Base-by-base conservation (phyloP, 1,140 invertebrate genomes). In the Zaprionus capensis region DNA sequence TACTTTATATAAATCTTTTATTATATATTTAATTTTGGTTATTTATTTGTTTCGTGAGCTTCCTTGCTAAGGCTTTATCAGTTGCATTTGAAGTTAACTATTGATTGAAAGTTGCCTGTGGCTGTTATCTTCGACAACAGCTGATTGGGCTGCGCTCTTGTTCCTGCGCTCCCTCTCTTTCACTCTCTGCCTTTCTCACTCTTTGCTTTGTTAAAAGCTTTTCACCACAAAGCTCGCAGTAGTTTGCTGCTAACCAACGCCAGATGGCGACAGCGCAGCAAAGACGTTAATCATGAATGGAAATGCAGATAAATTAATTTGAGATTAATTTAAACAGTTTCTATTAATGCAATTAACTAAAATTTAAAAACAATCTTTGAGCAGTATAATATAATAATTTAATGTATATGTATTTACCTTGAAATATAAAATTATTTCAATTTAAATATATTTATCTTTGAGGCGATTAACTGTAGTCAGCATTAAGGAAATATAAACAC, bases 151-250 rank as follows among this genome's bases (percentile, higher is more conserved):
- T 20, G 20, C 62, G 41, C 22, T 44, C 41, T 26, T 11, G 36
- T n/a, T 46, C n/a, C 3, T n/a, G n/a, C 41, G 2, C n/a, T 46
- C n/a, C 7, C n/a, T 28, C 65, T 20, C 22, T 22, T 0, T 22
- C n/a, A n/a, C 22, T 22, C 1, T 65, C 59, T 68, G 4, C 2
- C 26, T 28, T 7, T 7, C 26, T 31, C 28, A n/a, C 41, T 44
- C 41, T 46, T 17, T 3, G n/a, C 71, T 82, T 75, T 68, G 20
- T 11, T 5, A 0, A 1, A 53, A 87, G 84, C 84, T 87, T 87
- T 87, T 71, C 84, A 88, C 83, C 83, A 81, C 65, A 6, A 82
- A 86, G 83, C 80, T 75, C 20, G 6, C 1, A 4, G 12, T 9
- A 53, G 28, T 12, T 17, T 77, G n/a, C 15, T 12, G 36, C 61